phyloP scores from a whole-genome alignment of 2,113 vertebrate species.

The Argyrosomus japonicus region DNA sequence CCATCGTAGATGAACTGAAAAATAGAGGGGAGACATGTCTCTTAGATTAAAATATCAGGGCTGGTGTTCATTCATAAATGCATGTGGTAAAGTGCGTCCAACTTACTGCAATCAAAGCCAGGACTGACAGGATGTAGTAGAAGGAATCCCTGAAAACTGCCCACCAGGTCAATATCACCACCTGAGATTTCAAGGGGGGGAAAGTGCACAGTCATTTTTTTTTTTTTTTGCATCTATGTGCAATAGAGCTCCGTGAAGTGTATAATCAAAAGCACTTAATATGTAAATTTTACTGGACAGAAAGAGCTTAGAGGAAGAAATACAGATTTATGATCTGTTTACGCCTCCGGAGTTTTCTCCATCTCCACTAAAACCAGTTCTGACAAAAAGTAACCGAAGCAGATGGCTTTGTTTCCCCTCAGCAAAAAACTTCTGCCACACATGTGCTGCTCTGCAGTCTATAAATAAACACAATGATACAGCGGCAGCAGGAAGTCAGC shows the following conservation, averaged over 20 bases:
- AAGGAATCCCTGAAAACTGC: slow-evolving; percentile 94
- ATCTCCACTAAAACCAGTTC: slow-evolving; percentile 19
- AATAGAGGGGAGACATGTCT: fast-evolving
- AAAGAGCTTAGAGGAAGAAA: background rate
- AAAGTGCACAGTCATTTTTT: background rate
- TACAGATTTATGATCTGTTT: slow-evolving; percentile 1
- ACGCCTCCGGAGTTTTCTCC: slow-evolving; percentile 13
- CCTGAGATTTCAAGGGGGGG: slow-evolving; percentile 78
- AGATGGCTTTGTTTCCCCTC: slow-evolving; percentile 52
- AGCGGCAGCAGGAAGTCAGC: slow-evolving; percentile 18
- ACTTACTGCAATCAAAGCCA: slow-evolving; percentile 95
- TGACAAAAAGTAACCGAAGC: slow-evolving; percentile 25
- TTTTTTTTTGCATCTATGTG: background rate
- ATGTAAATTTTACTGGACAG: background rate
- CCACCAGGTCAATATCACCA: slow-evolving; percentile 94
- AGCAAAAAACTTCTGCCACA: slow-evolving; percentile 42
- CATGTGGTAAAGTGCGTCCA: background rate
- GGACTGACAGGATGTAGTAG: slow-evolving; percentile 93
- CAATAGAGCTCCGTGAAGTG: background rate
- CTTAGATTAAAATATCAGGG: background rate
- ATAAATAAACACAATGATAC: slow-evolving; percentile 63
- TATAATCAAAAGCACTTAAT: background rate
- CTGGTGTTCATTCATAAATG: background rate
- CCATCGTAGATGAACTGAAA: slow-evolving; percentile 96
- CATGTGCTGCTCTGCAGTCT: slow-evolving; percentile 40